These are phyloP conservation scores for Sceloporus tristichus DNA, from an alignment of 2,113 vertebrate species.

Conservation along the genomic window DNA sequence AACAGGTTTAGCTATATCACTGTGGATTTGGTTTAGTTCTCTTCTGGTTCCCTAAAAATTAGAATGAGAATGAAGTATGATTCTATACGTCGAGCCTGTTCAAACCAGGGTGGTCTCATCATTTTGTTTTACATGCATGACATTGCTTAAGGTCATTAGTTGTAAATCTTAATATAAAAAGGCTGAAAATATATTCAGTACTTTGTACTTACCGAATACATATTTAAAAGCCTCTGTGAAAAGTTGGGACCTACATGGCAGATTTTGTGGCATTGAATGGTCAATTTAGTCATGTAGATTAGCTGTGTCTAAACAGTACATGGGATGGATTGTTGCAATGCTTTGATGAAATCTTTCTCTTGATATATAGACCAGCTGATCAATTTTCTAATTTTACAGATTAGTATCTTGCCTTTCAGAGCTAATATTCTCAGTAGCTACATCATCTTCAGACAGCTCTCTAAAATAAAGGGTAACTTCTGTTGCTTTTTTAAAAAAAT, in stretches of 20 bases:
- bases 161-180: constrained; percentile 88
- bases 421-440: constrained; percentile 59
- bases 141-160: constrained; percentile 87
- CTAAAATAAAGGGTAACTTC: constrained; percentile 54
- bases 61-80: constrained; percentile 86
- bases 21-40: constrained; percentile 67
- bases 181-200: constrained; percentile 87
- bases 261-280: constrained; percentile 84
- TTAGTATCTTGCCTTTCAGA: constrained; percentile 71
- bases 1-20: constrained; percentile 79
- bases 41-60: constrained; percentile 77
- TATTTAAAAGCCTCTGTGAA: constrained; percentile 85
- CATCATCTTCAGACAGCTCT: constrained; percentile 56
- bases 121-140: constrained; percentile 88
- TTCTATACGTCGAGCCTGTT: constrained; percentile 84
- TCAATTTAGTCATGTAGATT: constrained; percentile 83
- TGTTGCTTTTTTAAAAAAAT: constrained; percentile 7
- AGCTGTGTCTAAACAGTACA: constrained; percentile 81
- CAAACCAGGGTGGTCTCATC: constrained; percentile 88
- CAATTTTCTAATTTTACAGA: constrained; percentile 77
- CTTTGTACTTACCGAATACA: constrained; percentile 88
- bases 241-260: constrained; percentile 86
- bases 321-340: constrained; percentile 69
- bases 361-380: constrained; percentile 73
- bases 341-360: constrained; percentile 79